A percentile compares a stretch with the other conserved stretches of the same genome.
Conservation (phyloP, 2,888 invertebrate species). For the Dyspetes luteomarginatus region DNA sequence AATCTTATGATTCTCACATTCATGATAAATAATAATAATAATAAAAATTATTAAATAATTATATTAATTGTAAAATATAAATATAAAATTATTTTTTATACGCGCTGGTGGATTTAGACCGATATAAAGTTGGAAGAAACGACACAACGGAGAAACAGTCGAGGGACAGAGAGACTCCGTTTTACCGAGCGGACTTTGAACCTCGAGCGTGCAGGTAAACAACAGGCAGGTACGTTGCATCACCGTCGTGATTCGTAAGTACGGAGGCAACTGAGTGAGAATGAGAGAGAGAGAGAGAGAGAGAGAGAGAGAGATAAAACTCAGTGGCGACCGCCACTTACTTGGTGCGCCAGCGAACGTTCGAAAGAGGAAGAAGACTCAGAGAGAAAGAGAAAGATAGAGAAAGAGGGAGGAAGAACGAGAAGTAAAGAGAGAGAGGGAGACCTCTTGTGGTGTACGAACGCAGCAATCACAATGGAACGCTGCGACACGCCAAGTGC, state of each 20-base stretch:
- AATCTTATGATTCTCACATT: too few relatives aligned
- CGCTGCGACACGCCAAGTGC: constrained; percentile 54
- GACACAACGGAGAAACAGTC: not conserved
- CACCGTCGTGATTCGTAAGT: constrained; percentile 78
- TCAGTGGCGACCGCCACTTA: too few relatives aligned
- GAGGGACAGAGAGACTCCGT: constrained; percentile 74
- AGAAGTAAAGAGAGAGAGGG: not conserved
- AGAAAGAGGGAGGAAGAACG: not conserved
- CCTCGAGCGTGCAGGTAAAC: constrained; percentile 80
- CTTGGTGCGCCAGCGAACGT: too few relatives aligned
- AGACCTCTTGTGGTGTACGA: not conserved
- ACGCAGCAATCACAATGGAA: constrained; percentile 33
- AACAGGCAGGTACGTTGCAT: constrained; percentile 83
- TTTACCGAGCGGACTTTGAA: constrained; percentile 83
- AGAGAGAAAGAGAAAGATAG: not conserved
- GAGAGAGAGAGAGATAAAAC: not conserved
- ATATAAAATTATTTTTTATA: too few relatives aligned
- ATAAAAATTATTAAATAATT: too few relatives aligned
- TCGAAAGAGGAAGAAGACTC: not conserved
- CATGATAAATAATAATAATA: too few relatives aligned
- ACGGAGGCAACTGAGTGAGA: constrained; percentile 48
- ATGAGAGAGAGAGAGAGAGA: constrained; percentile 20
- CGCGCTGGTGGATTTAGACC: too few relatives aligned
- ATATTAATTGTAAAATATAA: too few relatives aligned
- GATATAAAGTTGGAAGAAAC: constrained; percentile 23